These are phyloP conservation scores for Neotragus moschatus DNA, from an alignment of 2,113 vertebrate species.

Conservation along the genomic window DNA sequence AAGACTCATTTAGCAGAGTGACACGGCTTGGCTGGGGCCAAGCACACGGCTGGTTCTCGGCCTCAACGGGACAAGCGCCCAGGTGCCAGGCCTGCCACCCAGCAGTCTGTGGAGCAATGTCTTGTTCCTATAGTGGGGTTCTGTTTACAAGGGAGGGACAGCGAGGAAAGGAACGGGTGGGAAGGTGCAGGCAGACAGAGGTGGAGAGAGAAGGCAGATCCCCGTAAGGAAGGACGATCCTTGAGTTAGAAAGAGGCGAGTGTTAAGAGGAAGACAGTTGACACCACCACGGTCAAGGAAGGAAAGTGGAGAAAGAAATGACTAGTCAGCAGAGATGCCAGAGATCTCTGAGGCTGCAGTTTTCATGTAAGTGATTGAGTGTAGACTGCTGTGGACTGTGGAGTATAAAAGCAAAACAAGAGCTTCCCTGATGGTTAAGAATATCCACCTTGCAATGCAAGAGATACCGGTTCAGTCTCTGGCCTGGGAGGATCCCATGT, in stretches of 20 bases:
- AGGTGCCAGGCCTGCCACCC: neutral
- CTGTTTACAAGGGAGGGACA: neutral
- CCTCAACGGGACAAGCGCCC: neutral
- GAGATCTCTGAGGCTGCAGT: neutral
- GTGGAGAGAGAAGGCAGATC: neutral
- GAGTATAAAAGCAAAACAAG: neutral
- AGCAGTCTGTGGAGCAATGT: neutral
- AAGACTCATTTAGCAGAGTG: neutral
- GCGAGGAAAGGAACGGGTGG: neutral
- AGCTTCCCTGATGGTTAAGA: neutral
- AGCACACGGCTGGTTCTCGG: fast-evolving
- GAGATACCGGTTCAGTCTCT: neutral
- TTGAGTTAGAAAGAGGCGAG: neutral
- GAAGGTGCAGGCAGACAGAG: neutral
- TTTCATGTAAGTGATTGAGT: neutral
- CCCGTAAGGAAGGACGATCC: fast-evolving
- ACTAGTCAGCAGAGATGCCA: neutral
- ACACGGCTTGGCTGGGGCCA: neutral
- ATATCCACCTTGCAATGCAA: neutral
- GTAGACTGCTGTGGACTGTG: neutral
- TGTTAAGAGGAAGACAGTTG: neutral
- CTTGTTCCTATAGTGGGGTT: neutral
- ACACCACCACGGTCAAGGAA: neutral
- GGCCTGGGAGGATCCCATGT: neutral
- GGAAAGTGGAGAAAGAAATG: neutral